Evolutionary conservation across 2,888 invertebrate species (phyloP).

Genomic region (Sepiola atlantica): DNA sequence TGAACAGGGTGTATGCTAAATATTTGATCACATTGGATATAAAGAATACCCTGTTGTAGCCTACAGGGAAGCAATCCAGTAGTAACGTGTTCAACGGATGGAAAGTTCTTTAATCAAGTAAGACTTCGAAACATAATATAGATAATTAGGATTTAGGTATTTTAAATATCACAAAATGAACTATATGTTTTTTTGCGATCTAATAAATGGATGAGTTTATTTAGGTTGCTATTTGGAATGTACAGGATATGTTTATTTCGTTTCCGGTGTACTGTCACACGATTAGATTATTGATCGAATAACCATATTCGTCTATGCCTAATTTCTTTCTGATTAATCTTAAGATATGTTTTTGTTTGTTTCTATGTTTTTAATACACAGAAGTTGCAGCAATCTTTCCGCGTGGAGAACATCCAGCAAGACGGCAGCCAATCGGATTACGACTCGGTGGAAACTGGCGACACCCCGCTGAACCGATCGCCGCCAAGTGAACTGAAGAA

Average conservation of each 20-base stretch:
- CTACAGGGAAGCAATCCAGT: too few relatives aligned
- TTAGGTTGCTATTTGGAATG: too few relatives aligned
- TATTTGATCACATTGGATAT: too few relatives aligned
- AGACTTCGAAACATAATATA: too few relatives aligned
- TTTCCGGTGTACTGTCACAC: not conserved
- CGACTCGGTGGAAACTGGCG: slow-evolving; percentile 62
- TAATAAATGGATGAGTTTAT: too few relatives aligned
- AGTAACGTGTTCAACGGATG: too few relatives aligned
- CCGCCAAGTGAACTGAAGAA: slow-evolving; percentile 45
- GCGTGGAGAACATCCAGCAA: slow-evolving; percentile 57
- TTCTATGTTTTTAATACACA: slow-evolving; percentile 50
- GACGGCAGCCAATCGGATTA: slow-evolving; percentile 59
- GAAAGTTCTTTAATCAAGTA: too few relatives aligned
- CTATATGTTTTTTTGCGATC: too few relatives aligned
- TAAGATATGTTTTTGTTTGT: not conserved
- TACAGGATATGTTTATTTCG: not conserved
- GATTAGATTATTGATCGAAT: not conserved
- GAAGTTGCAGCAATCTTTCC: slow-evolving; percentile 61
- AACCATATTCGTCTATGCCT: not conserved
- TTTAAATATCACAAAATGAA: too few relatives aligned
- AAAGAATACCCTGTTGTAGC: too few relatives aligned
- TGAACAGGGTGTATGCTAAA: too few relatives aligned
- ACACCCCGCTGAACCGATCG: slow-evolving; percentile 59
- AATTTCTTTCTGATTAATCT: not conserved
- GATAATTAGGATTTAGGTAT: too few relatives aligned